Base-by-base conservation (phyloP, 2,888 invertebrate species). In the Agrochola lota region DNA sequence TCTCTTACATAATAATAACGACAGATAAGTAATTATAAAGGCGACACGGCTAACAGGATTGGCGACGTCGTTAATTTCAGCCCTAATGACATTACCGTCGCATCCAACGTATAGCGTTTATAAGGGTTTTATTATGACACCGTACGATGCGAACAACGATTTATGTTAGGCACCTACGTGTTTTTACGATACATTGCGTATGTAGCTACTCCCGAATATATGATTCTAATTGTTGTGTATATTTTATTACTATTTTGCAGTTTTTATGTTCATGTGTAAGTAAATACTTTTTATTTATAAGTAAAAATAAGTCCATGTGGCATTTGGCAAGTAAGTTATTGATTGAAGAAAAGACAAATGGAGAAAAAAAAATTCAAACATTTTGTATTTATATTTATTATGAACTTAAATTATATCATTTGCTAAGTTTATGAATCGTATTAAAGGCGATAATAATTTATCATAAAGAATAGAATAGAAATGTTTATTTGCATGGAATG, bases 11-110 rank as follows among this genome's bases (percentile, higher is more conserved):
- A 78, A 78, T 75, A 67, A 85, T 77, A 67, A 66, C 71, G 63
- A 84, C 73, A 71, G 74, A 77, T 79, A 85, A 74, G 76, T 83
- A 84, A 87, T 81, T 88, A 87, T 83, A 76, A 85, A 85, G 81
- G 82, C 86, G 85, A 80, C 80, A 82, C 70, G 60, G 70, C 84
- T 90, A 90, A 90, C 85, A 84, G 87, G 90, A 90, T 89, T 85
- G 82, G 72, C 82, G 74, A 73, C 74, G 81, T 83, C 79, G 82
- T 90, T 90, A 90, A 90, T 90, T 86, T 87, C 76, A 70, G 78
- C 74, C 74, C 77, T 88, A 90, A 89, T 89, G 84, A 76, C 71
- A 88, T 89, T 89, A 88, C 71, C 77, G 78, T 67, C 70, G 71
- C 85, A 82, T 85, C 81, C 80, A 74, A 74, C 81, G 72, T 77